Evolutionary conservation across 1,140 invertebrate species (phyloP).

Genomic region (Sarcophaga peregrina): DNA sequence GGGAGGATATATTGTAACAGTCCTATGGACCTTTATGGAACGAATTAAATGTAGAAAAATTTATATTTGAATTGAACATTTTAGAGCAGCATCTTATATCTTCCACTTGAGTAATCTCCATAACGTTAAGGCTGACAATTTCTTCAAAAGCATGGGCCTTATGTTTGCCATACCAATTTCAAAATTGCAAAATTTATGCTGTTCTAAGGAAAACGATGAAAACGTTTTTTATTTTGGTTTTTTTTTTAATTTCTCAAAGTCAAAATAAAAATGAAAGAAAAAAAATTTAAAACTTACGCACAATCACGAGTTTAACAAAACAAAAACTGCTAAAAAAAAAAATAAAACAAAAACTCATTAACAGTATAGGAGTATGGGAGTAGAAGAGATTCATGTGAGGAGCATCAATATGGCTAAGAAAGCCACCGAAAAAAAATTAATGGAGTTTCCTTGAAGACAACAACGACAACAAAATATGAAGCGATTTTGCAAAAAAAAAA

Average conservation of each 20-base stretch:
- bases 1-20: too few relatives aligned
- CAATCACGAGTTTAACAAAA: not conserved
- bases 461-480: constrained; percentile 5
- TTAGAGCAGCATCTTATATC: too few relatives aligned
- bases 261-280: not conserved
- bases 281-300: not conserved
- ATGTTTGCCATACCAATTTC: not conserved
- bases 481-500: constrained; percentile 14
- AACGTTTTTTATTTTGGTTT: not conserved
- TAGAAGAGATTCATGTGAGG: not conserved
- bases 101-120: too few relatives aligned
- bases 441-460: constrained; percentile 32
- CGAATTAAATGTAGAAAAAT: too few relatives aligned
- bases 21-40: too few relatives aligned
- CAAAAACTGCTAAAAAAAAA: too few relatives aligned
- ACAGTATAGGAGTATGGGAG: constrained; percentile 52
- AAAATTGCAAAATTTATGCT: not conserved
- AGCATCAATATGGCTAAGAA: not conserved
- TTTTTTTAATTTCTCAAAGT: too few relatives aligned
- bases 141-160: not conserved
- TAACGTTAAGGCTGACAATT: too few relatives aligned
- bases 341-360: constrained; percentile 62
- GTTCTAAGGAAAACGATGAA: not conserved
- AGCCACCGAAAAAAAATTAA: constrained; percentile 20
- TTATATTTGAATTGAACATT: too few relatives aligned